Percentiles rank a stretch among this genome's conserved stretches.
These are phyloP conservation scores for Pygoscelis adeliae DNA, from an alignment of 2,113 vertebrate genomes.

Conservation along the genomic window DNA sequence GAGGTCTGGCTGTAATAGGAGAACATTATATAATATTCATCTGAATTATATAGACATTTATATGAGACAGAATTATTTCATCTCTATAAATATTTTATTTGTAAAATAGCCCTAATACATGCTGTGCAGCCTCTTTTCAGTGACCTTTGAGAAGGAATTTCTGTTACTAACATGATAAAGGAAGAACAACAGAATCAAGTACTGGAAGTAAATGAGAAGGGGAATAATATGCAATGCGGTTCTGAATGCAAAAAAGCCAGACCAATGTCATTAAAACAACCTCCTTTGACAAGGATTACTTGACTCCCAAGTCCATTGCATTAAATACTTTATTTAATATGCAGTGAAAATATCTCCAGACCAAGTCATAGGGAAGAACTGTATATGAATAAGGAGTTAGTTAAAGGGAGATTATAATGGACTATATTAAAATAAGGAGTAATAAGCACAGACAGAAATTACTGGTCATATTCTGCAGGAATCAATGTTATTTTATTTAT, in stretches of 20 bases:
- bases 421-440: neutral
- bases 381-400: neutral
- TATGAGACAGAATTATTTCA: neutral
- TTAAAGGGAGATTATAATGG: neutral
- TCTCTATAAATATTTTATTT: no score
- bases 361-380: neutral
- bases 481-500: neutral
- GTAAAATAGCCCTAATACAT: neutral
- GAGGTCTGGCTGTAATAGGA: neutral
- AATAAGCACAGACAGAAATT: neutral
- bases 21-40: neutral
- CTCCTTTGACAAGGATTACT: neutral
- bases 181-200: neutral
- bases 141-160: slow-evolving; percentile 18
- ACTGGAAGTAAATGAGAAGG: neutral
- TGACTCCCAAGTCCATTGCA: no score
- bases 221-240: neutral
- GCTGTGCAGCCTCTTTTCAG: neutral
- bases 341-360: neutral
- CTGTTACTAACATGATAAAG: neutral
- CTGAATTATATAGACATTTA: neutral
- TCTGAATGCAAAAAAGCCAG: neutral
- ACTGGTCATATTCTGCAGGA: neutral
- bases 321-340: neutral
- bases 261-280: neutral